Evolutionary conservation across 2,888 invertebrate genomes (phyloP).

Genomic region (Minunthozetes semirufus): DNA sequence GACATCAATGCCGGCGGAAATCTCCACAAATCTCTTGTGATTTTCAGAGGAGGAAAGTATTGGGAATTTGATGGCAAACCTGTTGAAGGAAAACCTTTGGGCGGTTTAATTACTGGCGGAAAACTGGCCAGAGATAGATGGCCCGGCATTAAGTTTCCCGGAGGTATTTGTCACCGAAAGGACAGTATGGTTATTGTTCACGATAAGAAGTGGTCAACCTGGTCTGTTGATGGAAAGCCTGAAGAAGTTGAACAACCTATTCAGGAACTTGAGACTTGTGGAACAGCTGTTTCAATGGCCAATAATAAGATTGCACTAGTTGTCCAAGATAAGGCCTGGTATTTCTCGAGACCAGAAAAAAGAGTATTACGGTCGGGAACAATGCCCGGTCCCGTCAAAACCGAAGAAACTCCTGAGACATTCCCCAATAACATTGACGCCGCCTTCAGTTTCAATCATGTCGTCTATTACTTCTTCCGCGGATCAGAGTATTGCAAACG

Average conservation of each 20-base stretch:
- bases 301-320: constrained; percentile 12
- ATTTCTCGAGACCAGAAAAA: not conserved
- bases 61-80: not conserved
- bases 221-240: not conserved
- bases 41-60: constrained; percentile 11
- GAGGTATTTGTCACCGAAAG: not conserved
- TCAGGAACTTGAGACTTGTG: not conserved
- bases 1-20: constrained; percentile 8
- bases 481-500: constrained; percentile 23
- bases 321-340: not conserved
- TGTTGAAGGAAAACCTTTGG: not conserved
- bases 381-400: not conserved
- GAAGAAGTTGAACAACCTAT: not conserved
- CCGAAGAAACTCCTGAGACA: not conserved
- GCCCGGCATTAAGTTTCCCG: constrained; percentile 20
- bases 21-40: not conserved
- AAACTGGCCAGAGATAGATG: not conserved
- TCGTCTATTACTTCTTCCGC: constrained; percentile 8
- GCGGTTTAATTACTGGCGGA: not conserved
- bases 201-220: not conserved
- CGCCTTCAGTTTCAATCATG: not conserved
- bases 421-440: not conserved
- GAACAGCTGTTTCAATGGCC: constrained; percentile 1
- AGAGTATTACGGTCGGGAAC: not conserved
- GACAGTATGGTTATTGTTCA: not conserved